Percentiles rank a stretch among this genome's conserved stretches.
Conservation (phyloP, 2,113 vertebrate genomes). For the Toxostoma redivivum region DNA sequence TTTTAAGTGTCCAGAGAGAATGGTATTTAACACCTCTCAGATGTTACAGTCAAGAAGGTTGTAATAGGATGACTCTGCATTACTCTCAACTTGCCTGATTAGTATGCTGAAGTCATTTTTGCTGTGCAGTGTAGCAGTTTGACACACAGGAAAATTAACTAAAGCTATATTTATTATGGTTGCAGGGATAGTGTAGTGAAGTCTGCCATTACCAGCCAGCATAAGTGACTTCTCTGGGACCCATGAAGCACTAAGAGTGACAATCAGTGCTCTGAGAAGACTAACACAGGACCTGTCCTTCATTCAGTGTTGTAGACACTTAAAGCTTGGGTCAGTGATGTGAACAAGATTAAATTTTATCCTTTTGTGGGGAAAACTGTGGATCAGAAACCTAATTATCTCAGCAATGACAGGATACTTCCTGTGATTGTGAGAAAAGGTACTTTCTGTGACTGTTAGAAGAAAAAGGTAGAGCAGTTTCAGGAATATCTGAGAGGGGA, state of each 20-base stretch:
- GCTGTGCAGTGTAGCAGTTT: not conserved
- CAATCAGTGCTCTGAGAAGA: not conserved
- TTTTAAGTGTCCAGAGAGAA: not conserved
- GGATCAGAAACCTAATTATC: not conserved
- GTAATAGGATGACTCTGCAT: not conserved
- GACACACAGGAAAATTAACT: not conserved
- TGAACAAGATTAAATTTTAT: slow-evolving; percentile 2
- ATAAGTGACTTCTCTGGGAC: not conserved
- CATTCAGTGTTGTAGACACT: not conserved
- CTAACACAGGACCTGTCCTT: not conserved
- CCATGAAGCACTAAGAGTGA: not conserved
- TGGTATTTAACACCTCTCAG: not conserved
- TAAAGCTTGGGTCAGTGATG: not conserved
- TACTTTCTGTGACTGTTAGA: not conserved
- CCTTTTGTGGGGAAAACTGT: not conserved
- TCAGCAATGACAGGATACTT: not conserved
- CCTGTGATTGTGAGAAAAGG: not conserved
- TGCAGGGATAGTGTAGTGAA: not conserved
- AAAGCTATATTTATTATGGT: not conserved
- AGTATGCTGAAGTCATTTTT: not conserved
- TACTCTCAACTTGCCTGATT: not conserved
- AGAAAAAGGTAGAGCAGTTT: not conserved
- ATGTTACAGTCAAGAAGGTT: not conserved
- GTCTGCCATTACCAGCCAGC: not conserved
- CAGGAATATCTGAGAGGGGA: not conserved